Base-by-base conservation (phyloP, 2,888 invertebrate genomes). In the Drosophila subsilvestris region DNA sequence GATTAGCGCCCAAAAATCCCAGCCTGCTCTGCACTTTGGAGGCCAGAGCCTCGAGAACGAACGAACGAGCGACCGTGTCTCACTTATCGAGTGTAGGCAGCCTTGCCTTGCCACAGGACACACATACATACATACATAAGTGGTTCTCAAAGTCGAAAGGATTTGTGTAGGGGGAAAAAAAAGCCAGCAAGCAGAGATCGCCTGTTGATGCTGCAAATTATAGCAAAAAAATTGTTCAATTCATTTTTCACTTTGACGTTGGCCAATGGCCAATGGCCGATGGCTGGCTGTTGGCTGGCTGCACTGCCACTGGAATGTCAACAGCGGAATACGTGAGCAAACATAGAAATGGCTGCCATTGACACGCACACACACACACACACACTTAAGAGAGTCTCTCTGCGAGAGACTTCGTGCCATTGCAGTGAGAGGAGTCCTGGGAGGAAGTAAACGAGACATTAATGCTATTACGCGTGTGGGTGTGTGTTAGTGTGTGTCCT, bases 331-430 rank as follows among this genome's bases (percentile, higher is more conserved):
- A 86, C 86, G 89, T 86, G 86, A 87, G 78, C 89, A 87, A 86
- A 86, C 85, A 86, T 88, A 76, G 88, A 84, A 85, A 86, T 85
- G 86, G 85, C 83, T 79, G 80, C 80, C 88, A 86, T 84, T 88
- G 88, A 85, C 84, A 74, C 55, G 27, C 66, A 75, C 71, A 62
- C 43, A 75, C 48, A 57, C 9, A 54, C 9, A 57, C 44, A 47
- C 66, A 75, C 71, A 62, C 29, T 17, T 18, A 51, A 45, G 37
- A n/a, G 32, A 14, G n/a, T n/a, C n/a, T n/a, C n/a, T n/a, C 12
- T 14, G 32, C 3, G 12, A 32, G 12, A 1, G 32, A 14, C 12
- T 5, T 12, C 6, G 37, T 37, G 17, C 18, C 61, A 59, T 12
- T 42, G 50, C 22, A 58, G 18, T 43, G 47, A 49, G 68, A 45